Percentiles rank a stretch among this genome's conserved stretches.
Evolutionary conservation across 1,140 invertebrate genomes (phyloP).

Genomic region (Pemphigus obesinymphae): DNA sequence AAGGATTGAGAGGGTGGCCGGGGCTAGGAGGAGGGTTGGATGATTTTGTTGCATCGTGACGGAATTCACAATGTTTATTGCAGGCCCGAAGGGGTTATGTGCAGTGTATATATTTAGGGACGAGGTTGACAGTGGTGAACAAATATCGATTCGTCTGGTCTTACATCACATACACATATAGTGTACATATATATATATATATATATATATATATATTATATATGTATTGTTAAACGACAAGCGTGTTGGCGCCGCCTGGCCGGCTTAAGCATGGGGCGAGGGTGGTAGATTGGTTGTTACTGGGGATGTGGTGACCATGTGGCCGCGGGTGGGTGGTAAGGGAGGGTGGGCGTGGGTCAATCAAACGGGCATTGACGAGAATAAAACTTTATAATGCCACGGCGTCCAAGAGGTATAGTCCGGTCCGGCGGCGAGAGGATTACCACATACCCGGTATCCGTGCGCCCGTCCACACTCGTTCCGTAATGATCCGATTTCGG

Average conservation of each 20-base stretch:
- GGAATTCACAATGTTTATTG: slow-evolving; percentile 33
- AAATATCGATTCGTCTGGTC: slow-evolving; percentile 31
- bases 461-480: background rate
- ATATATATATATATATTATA: background rate
- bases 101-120: background rate
- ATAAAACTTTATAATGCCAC: background rate
- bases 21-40: background rate
- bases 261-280: background rate
- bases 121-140: background rate
- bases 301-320: background rate
- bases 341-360: background rate
- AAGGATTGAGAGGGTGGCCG: background rate
- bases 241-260: background rate
- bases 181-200: background rate
- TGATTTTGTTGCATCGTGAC: slow-evolving; percentile 26
- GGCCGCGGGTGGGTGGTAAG: too few relatives aligned
- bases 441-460: background rate
- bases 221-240: background rate
- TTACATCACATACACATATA: background rate
- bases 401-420: background rate
- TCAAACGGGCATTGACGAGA: background rate
- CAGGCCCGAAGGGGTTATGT: background rate
- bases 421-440: background rate
- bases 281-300: too few relatives aligned
- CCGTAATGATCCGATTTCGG: background rate